Evolutionary conservation across 2,888 invertebrate species (phyloP), one percentile per base, ranked within the genome.

Genomic region (Eristalinus sepulchralis): DNA sequence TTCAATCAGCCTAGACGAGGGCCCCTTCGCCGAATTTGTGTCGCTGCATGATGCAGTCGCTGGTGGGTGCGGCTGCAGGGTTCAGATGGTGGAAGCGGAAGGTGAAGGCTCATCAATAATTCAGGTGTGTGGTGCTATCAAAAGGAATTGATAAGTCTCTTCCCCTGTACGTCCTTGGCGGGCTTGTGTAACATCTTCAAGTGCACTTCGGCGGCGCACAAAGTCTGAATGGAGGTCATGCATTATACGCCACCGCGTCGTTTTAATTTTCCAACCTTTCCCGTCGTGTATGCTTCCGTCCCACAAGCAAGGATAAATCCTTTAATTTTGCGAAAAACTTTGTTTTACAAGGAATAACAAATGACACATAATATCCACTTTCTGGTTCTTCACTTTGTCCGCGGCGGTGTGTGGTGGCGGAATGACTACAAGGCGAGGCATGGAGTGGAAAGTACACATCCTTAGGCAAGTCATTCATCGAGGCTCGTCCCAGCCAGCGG

Each of bases 341-440:
- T 79, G 85, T 89, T 88, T 88, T 88, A 89, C 88, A 89, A 88
- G 89, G 86, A 88, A 89, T 89, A 88, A 89, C 88, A 89, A 89
- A 89, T 89, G 89, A 88, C 88, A 88, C 86, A 86, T 82, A 82
- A 86, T 86, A 86, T 86, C 78, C 83, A 70, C 63, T 71, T 75
- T 73, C 71, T 34, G 66, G 64, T 73, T 24, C 70, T 71, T 22
- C 57, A 53, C 22, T 39, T 39, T 27, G 39, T n/a, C 27, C 17
- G 27, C 27, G 62, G 27, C 36, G 62, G 36, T 17, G 9, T 17
- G 9, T 11, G 62, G 60, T 66, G 57, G 57, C 24, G 57, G 11
- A 24, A 11, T 34, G 68, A 68, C 55, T 73, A 81, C 57, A n/a
- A 67, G 33, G 60, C 47, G 60, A 72, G 53, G 77, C 73, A 64